Percentiles rank a stretch among this genome's conserved stretches.
Evolutionary conservation across 92 coral and sea anemone genomes (phyloP).

Genomic region (Palythoa heliodiscus): DNA sequence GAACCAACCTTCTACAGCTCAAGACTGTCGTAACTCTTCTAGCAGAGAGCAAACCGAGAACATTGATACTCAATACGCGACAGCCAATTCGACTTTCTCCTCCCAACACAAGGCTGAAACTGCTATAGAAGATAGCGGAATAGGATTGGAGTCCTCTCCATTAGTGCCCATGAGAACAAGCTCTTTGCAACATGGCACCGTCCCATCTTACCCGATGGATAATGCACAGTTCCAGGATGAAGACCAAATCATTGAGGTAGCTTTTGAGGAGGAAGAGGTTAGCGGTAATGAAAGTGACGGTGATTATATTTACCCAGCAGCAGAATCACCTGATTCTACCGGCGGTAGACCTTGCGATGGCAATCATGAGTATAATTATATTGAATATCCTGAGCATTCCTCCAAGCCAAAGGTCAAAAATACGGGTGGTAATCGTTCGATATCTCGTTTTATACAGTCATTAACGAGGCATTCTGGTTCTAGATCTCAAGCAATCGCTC

Average conservation of each 20-base stretch:
- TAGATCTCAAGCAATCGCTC: not conserved
- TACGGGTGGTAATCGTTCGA: not conserved
- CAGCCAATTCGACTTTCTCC: not conserved
- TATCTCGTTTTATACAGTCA: not conserved
- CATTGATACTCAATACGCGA: not conserved
- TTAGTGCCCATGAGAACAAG: not conserved
- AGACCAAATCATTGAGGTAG: not conserved
- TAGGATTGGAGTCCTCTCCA: not conserved
- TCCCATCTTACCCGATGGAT: no score
- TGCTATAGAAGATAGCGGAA: constrained; percentile 17
- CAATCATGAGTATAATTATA: constrained; percentile 13
- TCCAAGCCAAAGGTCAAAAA: not conserved
- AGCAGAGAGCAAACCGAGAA: not conserved
- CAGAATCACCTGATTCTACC: not conserved
- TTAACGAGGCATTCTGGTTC: not conserved
- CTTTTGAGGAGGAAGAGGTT: not conserved
- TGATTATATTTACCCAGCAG: not conserved
- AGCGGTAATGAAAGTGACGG: not conserved
- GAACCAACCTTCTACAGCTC: not conserved
- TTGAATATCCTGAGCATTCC: not conserved
- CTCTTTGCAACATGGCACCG: not conserved
- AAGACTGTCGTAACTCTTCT: not conserved
- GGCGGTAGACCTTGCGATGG: not conserved
- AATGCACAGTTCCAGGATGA: no score
- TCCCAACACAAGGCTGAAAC: not conserved